Conservation (phyloP, 2,113 vertebrate genomes). For the Nymphicus hollandicus region DNA sequence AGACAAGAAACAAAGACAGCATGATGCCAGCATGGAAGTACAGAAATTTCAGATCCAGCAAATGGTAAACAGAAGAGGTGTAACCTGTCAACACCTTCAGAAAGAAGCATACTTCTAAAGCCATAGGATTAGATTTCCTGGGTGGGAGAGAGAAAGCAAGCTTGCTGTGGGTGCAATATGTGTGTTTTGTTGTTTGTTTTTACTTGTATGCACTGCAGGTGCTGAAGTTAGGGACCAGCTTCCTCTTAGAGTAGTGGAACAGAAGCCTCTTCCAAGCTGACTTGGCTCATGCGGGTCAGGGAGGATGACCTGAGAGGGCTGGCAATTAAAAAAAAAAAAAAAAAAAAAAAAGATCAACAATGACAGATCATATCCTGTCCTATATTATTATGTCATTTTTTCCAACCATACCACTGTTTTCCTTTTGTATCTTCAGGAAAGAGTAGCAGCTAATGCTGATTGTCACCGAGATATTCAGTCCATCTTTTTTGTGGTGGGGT, state of each 20-base stretch:
- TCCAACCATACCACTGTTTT: neutral
- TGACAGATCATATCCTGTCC: neutral
- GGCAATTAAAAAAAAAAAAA: neutral
- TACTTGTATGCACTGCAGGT: neutral
- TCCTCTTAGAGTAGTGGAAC: neutral
- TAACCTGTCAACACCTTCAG: neutral
- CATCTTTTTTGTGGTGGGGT: neutral
- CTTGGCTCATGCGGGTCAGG: neutral
- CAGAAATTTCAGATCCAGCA: constrained; percentile 78
- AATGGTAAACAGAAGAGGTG: constrained; percentile 77
- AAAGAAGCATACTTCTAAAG: neutral
- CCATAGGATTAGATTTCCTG: neutral
- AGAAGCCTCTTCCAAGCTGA: neutral
- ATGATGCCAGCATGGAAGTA: constrained; percentile 66
- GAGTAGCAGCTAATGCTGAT: neutral
- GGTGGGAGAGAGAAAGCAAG: neutral
- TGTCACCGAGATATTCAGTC: neutral
- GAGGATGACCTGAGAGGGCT: neutral
- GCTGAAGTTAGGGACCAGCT: neutral
- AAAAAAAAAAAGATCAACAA: neutral
- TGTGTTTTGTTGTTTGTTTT: accelerated
- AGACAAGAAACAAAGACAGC: constrained; percentile 73
- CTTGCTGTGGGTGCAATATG: neutral
- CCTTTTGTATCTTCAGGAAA: neutral
- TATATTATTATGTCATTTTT: neutral